Evolutionary conservation across 2,888 invertebrate species (phyloP).

Genomic region (Petrolisthes cinctipes): DNA sequence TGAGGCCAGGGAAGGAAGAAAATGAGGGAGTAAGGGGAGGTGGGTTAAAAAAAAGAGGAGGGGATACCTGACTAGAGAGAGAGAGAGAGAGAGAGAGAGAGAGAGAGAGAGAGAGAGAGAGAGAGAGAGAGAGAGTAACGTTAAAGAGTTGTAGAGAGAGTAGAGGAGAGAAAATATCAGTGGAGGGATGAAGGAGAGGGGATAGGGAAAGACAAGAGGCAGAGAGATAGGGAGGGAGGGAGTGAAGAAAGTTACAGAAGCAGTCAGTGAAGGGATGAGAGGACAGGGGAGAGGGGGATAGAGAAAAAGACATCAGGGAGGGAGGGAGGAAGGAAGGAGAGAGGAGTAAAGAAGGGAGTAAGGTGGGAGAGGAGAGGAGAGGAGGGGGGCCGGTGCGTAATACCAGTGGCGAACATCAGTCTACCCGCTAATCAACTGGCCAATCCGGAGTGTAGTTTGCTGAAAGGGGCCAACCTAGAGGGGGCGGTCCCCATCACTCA

Average conservation of each 20-base stretch:
- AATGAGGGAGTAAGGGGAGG: no score
- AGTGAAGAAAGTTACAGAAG: slow-evolving; percentile 29
- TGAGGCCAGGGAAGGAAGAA: no score
- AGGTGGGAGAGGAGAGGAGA: slow-evolving; percentile 38
- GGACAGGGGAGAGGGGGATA: slow-evolving; percentile 37
- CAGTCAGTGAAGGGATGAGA: slow-evolving; percentile 8
- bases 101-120: no score
- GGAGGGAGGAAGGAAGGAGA: no score
- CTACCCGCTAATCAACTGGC: slow-evolving; percentile 60
- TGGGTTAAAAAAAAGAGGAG: no score
- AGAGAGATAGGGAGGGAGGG: slow-evolving; percentile 40
- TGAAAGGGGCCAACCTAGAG: slow-evolving; percentile 56
- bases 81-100: no score
- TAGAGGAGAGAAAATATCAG: background rate
- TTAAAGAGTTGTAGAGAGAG: no score
- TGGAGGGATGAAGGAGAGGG: background rate
- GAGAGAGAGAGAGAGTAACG: no score
- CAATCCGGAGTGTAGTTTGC: slow-evolving; percentile 60
- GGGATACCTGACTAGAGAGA: no score
- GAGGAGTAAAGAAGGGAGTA: no score
- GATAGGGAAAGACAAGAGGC: slow-evolving; percentile 21
- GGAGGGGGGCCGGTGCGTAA: slow-evolving; percentile 54
- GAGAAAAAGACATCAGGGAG: no score
- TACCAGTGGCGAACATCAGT: slow-evolving; percentile 59
- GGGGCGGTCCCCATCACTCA: slow-evolving; percentile 54